Evolutionary conservation across 2,888 invertebrate species (phyloP).

Genomic region (Tipula lateralis): DNA sequence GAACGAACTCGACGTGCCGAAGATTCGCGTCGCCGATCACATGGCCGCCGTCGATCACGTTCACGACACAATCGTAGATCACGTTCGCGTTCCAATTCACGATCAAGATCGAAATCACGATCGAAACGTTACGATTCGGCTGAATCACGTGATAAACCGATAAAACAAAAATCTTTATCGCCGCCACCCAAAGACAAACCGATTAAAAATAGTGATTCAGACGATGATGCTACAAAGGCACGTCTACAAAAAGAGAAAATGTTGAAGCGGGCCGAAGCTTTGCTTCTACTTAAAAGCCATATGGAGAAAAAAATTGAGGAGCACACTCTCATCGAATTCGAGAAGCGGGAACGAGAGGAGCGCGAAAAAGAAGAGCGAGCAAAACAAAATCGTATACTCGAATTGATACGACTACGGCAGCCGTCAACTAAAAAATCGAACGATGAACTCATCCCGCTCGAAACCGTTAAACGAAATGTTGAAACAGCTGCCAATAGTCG

Average conservation of each 20-base stretch:
- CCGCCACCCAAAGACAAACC: conserved; percentile 34
- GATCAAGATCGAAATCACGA: conserved; percentile 37
- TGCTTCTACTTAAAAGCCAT: conserved; percentile 55
- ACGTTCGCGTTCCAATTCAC: background rate
- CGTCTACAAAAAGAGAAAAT: conserved; percentile 47
- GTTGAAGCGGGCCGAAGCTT: conserved; percentile 51
- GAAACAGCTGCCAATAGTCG: conserved; percentile 35
- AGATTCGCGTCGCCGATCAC: conserved; percentile 37
- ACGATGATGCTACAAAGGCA: conserved; percentile 40
- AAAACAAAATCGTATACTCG: conserved; percentile 36
- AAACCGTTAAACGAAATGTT: conserved; percentile 36
- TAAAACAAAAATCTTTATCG: conserved; percentile 33
- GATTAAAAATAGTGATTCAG: conserved; percentile 34
- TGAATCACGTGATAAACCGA: conserved; percentile 31
- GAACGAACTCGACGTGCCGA: conserved; percentile 4
- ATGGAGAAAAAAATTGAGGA: conserved; percentile 57
- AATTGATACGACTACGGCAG: conserved; percentile 46
- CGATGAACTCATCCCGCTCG: conserved; percentile 39
- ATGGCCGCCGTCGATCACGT: conserved; percentile 33
- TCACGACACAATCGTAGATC: background rate
- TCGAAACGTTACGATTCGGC: conserved; percentile 34
- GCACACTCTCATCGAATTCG: conserved; percentile 54
- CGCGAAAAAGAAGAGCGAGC: conserved; percentile 45
- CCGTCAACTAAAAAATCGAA: conserved; percentile 47
- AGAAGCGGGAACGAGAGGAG: conserved; percentile 43